Conservation (phyloP, 2,888 invertebrate species). For the Dascillus cervinus region DNA sequence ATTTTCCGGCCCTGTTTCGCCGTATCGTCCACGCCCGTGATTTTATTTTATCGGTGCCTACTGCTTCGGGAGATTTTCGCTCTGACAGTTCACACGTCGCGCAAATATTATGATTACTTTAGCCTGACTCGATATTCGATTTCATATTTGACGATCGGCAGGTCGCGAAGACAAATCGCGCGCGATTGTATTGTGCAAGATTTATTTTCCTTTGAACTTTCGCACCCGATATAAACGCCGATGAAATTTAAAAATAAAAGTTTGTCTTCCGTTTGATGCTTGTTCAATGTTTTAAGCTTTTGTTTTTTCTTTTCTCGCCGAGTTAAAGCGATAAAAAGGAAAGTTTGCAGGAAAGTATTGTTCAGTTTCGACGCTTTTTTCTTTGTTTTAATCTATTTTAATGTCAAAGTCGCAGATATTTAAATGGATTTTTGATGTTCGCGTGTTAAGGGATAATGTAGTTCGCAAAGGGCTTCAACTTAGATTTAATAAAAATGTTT, state of each 20-base stretch:
- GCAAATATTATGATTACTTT: conserved; percentile 41
- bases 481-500: conserved; percentile 28
- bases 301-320: too few species aligned
- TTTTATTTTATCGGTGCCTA: conserved; percentile 28
- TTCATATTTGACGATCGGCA: conserved; percentile 34
- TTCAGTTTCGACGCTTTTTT: too few species aligned
- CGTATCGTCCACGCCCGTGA: conserved; percentile 33
- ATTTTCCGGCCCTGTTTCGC: conserved; percentile 37
- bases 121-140: conserved; percentile 36
- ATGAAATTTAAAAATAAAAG: too few species aligned
- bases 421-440: conserved; percentile 35
- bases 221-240: too few species aligned
- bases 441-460: conserved; percentile 25
- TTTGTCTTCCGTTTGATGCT: too few species aligned
- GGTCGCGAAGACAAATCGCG: conserved; percentile 29
- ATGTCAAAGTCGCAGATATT: conserved; percentile 24
- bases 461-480: conserved; percentile 17
- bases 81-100: conserved; percentile 32
- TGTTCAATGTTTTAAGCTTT: too few species aligned
- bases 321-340: too few species aligned
- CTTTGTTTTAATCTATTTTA: conserved; percentile 33
- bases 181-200: conserved; percentile 23
- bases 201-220: too few species aligned
- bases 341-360: too few species aligned
- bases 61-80: conserved; percentile 19